These are phyloP conservation scores for Hyalella azteca DNA, from an alignment of 2,888 invertebrate species.

Conservation along the genomic window DNA sequence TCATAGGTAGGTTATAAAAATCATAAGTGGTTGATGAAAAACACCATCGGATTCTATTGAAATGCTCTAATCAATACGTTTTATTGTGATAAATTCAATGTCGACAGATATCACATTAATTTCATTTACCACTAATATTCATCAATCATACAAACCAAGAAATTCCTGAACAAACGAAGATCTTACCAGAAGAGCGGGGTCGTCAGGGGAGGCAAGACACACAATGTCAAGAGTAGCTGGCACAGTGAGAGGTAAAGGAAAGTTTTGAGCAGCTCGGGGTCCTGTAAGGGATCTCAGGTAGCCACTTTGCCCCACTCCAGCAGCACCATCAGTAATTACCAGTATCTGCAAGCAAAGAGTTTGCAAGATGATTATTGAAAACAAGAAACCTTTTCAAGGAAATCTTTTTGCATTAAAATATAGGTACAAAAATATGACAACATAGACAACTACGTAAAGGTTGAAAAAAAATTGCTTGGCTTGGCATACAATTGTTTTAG, in stretches of 20 bases:
- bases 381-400: not conserved
- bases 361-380: not conserved
- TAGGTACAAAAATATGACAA: not conserved
- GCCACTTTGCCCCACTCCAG: conserved; percentile 72
- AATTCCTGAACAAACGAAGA: too few relatives aligned
- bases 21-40: too few relatives aligned
- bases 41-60: too few relatives aligned
- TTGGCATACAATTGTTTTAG: too few relatives aligned
- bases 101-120: too few relatives aligned
- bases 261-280: conserved; percentile 62
- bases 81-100: too few relatives aligned
- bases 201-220: conserved; percentile 62
- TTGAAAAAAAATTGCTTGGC: not conserved
- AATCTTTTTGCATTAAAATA: not conserved
- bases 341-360: conserved; percentile 67
- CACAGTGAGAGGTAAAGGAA: conserved; percentile 80
- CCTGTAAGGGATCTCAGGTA: conserved; percentile 59
- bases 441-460: not conserved
- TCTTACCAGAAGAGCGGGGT: conserved; percentile 49
- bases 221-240: conserved; percentile 76
- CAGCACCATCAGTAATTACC: conserved; percentile 77
- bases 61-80: too few relatives aligned
- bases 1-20: too few relatives aligned
- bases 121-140: too few relatives aligned
- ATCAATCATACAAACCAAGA: too few relatives aligned